These are phyloP conservation scores for Neolamprologus devosi DNA, from an alignment of 2,113 vertebrate genomes.

Conservation along the genomic window DNA sequence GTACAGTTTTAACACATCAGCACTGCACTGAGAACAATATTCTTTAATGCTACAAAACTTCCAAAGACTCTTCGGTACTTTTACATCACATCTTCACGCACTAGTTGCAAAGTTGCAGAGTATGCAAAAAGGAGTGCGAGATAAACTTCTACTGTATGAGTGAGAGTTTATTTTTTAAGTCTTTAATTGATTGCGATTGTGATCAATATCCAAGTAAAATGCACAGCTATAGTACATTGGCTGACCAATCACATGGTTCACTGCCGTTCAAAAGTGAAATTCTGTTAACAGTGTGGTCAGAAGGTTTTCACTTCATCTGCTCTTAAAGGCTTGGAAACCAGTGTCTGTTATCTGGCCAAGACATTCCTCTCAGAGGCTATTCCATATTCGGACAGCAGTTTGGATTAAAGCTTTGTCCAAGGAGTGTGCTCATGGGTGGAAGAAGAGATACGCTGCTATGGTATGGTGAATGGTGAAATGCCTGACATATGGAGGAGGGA, in stretches of 20 bases:
- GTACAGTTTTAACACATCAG: neutral
- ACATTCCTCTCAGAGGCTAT: conserved; percentile 45
- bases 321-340: conserved; percentile 5
- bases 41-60: neutral
- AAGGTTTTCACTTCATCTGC: conserved; percentile 14
- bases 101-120: conserved; percentile 28
- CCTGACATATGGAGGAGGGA: conserved; percentile 10
- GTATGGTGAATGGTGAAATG: neutral
- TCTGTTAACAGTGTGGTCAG: conserved; percentile 44
- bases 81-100: neutral
- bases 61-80: neutral
- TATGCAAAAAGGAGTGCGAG: neutral
- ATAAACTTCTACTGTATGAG: neutral
- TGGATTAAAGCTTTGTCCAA: conserved; percentile 51
- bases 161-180: neutral
- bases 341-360: conserved; percentile 37
- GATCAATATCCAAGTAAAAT: conserved; percentile 32
- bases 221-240: neutral
- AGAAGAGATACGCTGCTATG: conserved; percentile 16
- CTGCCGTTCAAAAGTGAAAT: conserved; percentile 24
- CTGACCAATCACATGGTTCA: conserved; percentile 56
- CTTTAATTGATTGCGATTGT: conserved; percentile 25
- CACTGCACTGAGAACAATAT: neutral
- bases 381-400: conserved; percentile 37
- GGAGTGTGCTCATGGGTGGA: conserved; percentile 11